phyloP scores from a whole-genome alignment of 2,888 invertebrate genomes.

The Timema podura region DNA sequence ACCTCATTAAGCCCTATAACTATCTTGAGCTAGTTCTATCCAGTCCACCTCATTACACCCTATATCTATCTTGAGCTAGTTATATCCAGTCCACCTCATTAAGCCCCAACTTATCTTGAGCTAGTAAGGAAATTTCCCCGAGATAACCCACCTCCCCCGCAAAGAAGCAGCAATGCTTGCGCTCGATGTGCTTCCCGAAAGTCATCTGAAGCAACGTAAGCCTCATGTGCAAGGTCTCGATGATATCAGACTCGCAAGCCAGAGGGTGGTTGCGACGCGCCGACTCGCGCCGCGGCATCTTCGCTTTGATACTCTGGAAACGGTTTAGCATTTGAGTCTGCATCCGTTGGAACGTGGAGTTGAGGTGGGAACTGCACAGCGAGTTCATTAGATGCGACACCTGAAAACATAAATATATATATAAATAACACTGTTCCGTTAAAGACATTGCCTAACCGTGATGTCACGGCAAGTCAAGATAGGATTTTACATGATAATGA shows the following conservation, averaged over 20 bases:
- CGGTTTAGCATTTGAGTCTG: slow-evolving; percentile 80
- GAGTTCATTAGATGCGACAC: slow-evolving; percentile 77
- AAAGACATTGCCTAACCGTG: too few species aligned
- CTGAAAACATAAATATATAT: slow-evolving; percentile 48
- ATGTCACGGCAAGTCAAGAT: too few species aligned
- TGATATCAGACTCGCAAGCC: slow-evolving; percentile 88
- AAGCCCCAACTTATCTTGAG: too few species aligned
- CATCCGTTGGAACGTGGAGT: slow-evolving; percentile 78
- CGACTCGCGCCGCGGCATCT: slow-evolving; percentile 89
- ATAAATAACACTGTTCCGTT: too few species aligned
- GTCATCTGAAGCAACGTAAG: slow-evolving; percentile 89
- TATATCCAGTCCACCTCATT: too few species aligned
- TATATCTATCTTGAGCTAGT: too few species aligned
- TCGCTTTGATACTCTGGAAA: slow-evolving; percentile 83
- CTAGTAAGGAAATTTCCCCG: too few species aligned
- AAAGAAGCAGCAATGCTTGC: slow-evolving; percentile 90
- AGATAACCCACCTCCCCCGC: slow-evolving; percentile 70
- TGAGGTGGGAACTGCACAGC: slow-evolving; percentile 72
- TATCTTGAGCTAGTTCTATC: too few species aligned
- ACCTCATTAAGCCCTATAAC: too few species aligned
- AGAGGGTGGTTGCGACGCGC: slow-evolving; percentile 85
- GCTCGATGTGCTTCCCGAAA: slow-evolving; percentile 90
- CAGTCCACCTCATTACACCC: too few species aligned
- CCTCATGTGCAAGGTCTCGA: slow-evolving; percentile 90
- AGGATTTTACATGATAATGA: too few species aligned